Base-by-base conservation (phyloP, 1,140 invertebrate species). In the Antheraea mylitta region DNA sequence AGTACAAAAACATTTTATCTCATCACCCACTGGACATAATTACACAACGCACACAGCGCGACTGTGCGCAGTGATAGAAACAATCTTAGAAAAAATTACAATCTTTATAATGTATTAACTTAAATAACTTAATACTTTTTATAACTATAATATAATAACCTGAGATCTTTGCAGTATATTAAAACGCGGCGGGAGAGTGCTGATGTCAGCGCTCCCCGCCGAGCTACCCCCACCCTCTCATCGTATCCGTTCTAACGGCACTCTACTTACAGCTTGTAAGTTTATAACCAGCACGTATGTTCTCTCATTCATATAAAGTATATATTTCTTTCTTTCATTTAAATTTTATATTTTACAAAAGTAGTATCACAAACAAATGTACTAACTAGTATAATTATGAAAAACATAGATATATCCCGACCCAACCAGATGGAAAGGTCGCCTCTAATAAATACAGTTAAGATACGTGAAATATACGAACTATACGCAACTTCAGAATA, bases 301-400 rank as follows among this genome's bases (percentile, higher is more conserved):
- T 81, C 76, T 76, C 79, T 78, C 77, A 83, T 78, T 83, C 80
- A 81, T 86, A 84, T 66, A 86, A 86, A 85, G 81, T 89, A 87
- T 89, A 88, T 86, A 75, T 80, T 82, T 78, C 78, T 80, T 82
- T 78, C 78, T 90, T 78, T 88, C 82, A 81, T 87, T 87, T 80
- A 85, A 87, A 86, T 83, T 90, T 90, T 91, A 89, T 89, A 92
- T 86, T 89, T 92, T 92, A 90, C 86, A 92, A 90, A 90, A 88
- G 90, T 92, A 92, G 89, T 92, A 92, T 92, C 90, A 92, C 90
- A 92, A 92, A 92, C 86, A 90, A 92, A 91, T 90, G 90, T 92
- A 91, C 90, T 82, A 89, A 36, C 60, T 61, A 36, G 60, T 61
- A 22, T 11, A 61, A 61, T 61, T 30, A 22, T 13, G 30, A 61